Evolutionary conservation across 2,888 invertebrate genomes (phyloP).

Genomic region (Morpho achilles): DNA sequence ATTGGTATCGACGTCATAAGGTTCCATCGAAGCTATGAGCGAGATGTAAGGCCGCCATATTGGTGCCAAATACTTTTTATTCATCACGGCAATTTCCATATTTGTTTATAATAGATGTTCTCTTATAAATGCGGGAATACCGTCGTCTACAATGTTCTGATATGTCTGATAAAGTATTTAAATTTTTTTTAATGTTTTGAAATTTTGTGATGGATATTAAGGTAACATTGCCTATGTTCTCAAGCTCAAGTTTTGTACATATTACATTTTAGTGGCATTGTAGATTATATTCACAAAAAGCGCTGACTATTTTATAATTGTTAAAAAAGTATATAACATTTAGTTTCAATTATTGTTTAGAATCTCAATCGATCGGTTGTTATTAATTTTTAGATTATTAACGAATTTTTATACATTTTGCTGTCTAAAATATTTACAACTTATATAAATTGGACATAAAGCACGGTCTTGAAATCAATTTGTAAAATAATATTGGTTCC

Average conservation of each 20-base stretch:
- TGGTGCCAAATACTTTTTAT: conserved; percentile 60
- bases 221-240: conserved; percentile 56
- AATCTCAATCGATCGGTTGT: conserved; percentile 24
- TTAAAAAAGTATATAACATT: conserved; percentile 17
- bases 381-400: neutral
- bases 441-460: no score
- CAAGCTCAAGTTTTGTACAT: conserved; percentile 66
- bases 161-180: neutral
- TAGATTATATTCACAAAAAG: conserved; percentile 5
- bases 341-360: conserved; percentile 19
- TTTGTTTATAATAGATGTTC: conserved; percentile 6
- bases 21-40: conserved; percentile 56
- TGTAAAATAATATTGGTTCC: no score
- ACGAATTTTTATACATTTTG: no score
- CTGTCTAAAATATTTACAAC: no score
- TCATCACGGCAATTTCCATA: conserved; percentile 47
- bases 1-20: conserved; percentile 65
- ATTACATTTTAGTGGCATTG: conserved; percentile 28
- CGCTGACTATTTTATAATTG: conserved; percentile 25
- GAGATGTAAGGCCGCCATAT: conserved; percentile 72
- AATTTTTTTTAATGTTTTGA: neutral
- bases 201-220: conserved; percentile 57
- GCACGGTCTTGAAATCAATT: no score
- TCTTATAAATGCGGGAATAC: neutral
- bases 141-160: neutral